Evolutionary conservation across 2,113 vertebrate species (phyloP), one percentile per base, ranked within the genome.

Genomic region (Camelus bactrianus): DNA sequence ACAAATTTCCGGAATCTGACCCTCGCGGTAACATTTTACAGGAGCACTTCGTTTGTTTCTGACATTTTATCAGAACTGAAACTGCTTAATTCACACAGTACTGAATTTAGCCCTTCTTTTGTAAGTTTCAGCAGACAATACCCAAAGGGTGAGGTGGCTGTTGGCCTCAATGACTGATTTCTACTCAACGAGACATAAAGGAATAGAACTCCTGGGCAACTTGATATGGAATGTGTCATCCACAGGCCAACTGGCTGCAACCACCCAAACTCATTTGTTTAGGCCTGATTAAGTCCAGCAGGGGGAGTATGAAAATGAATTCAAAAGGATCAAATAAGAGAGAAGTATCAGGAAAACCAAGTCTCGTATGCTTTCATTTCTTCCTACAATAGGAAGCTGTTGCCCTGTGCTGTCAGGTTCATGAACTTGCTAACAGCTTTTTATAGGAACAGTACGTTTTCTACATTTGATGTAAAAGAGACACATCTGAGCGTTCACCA

Each of bases 401-500:
- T 69, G 94, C 58, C 80, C 96, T 92, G 81, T 5, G 89, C 54
- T 20, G 42, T 30, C 91, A 94, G 42, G 93, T 73, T 95, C 87
- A 16, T 11, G 89, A 96, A 65, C 96, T 93, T 84, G 84, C 86
- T 93, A 97, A 97, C 93, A 95, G 93, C 95, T 97, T 97, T 97
- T 76, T 91, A 84, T 35, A 76, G 94, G 80, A 96, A 95, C 89
- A 94, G 94, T 81, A 19, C 32, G 26, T 93, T 92, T 94, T 69
- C 95, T 73, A 62, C 90, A 72, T 95, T 97, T 96, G 95, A 95
- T 97, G 87, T 97, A 69, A 96, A 94, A 95, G 89, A 94, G 81
- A 89, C 81, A 91, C 81, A 97, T 91, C 76, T 95, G 80, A 93
- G 83, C 64, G 70, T 93, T 96, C 95, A 83, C 91, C 85, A 56